These are phyloP conservation scores for Pomatorhinus ruficollis DNA, from an alignment of 2,113 vertebrate genomes.

Conservation along the genomic window DNA sequence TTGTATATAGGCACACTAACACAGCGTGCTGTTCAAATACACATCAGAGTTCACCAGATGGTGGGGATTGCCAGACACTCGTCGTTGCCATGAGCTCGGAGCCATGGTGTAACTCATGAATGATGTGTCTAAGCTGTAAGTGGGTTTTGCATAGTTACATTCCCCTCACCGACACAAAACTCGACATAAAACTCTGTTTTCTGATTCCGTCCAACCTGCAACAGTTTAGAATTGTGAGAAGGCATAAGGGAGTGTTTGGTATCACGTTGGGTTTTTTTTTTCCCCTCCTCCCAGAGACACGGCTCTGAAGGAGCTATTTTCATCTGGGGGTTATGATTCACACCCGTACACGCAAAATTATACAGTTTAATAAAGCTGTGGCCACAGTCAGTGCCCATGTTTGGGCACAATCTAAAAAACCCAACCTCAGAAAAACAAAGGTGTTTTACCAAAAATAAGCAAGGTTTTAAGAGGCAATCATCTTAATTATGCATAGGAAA, in stretches of 20 bases:
- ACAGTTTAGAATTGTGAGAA: not conserved
- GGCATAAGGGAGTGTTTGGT: not conserved
- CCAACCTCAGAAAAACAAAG: constrained; percentile 44
- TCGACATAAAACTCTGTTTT: not conserved
- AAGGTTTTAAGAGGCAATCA: constrained; percentile 53
- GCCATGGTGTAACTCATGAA: constrained; percentile 56
- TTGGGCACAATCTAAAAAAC: constrained; percentile 25
- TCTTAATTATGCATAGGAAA: constrained; percentile 56
- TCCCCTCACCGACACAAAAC: not conserved
- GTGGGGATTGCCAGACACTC: constrained; percentile 60
- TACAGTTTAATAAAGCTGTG: not conserved
- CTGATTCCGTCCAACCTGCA: not conserved
- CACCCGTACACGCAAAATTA: not conserved
- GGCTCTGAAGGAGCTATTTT: constrained; percentile 23
- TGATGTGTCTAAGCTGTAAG: constrained; percentile 40
- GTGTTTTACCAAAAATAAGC: constrained; percentile 54
- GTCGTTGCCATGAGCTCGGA: constrained; percentile 56
- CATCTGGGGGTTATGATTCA: constrained; percentile 46
- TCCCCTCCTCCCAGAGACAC: not conserved
- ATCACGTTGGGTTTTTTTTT: not conserved
- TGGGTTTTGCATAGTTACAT: constrained; percentile 19
- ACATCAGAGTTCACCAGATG: constrained; percentile 68
- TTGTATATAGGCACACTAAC: constrained; percentile 57
- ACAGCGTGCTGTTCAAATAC: constrained; percentile 65
- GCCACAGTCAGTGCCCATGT: constrained; percentile 9